Evolutionary conservation across 2,113 vertebrate species (phyloP).

Genomic region (Silurus meridionalis): DNA sequence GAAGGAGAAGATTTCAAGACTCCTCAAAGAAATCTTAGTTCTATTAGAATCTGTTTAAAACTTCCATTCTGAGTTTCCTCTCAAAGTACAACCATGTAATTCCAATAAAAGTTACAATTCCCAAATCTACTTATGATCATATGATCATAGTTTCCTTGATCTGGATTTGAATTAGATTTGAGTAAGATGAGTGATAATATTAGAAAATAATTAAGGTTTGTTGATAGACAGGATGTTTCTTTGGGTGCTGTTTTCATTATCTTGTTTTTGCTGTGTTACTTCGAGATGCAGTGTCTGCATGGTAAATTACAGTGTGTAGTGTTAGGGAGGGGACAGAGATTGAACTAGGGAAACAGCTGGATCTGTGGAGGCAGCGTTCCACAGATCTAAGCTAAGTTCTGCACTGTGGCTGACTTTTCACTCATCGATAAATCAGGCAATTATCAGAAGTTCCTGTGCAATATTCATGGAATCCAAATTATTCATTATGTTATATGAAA

Average conservation of each 20-base stretch:
- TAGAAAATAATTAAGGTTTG: not conserved
- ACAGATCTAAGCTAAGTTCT: conserved; percentile 18
- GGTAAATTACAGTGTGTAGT: conserved; percentile 25
- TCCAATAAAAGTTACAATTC: not conserved
- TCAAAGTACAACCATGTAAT: not conserved
- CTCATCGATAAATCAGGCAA: conserved; percentile 50
- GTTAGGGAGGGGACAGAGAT: conserved; percentile 8
- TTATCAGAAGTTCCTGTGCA: conserved; percentile 31
- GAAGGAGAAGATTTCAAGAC: not conserved
- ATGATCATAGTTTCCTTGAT: not conserved
- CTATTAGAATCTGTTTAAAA: not conserved
- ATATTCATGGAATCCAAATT: not conserved
- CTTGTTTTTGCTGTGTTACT: not conserved
- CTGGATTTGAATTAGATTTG: not conserved
- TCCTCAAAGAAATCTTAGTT: not conserved
- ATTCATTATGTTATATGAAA: conserved; percentile 31
- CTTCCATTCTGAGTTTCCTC: not conserved
- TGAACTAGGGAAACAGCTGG: conserved; percentile 49
- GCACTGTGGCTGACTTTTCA: conserved; percentile 48
- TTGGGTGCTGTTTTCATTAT: conserved; percentile 20
- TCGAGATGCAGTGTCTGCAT: conserved; percentile 21
- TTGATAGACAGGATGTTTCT: conserved; percentile 22
- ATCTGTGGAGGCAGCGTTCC: conserved; percentile 28
- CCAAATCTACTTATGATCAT: not conserved
- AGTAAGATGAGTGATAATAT: conserved; percentile 22